Evolutionary conservation across 1,140 invertebrate genomes (phyloP).

Genomic region (Drosophila yakuba): DNA sequence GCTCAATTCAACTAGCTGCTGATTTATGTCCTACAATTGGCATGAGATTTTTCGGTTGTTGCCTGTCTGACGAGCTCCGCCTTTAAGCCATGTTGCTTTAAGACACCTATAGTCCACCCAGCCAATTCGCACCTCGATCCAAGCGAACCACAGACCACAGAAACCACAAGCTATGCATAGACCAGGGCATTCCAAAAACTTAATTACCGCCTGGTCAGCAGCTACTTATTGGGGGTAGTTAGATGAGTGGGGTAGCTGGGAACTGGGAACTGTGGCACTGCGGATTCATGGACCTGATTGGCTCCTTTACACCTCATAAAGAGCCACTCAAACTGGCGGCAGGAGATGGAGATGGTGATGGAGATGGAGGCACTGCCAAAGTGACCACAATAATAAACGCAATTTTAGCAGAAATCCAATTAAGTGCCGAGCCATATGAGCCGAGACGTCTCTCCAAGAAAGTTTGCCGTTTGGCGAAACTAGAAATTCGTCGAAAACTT

Average conservation of each 20-base stretch:
- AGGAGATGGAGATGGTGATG: neutral
- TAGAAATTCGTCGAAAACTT: neutral
- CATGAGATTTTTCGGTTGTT: conserved; percentile 67
- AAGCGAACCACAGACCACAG: conserved; percentile 47
- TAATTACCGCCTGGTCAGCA: conserved; percentile 74
- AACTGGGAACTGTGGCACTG: too few species aligned
- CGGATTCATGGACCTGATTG: conserved; percentile 37
- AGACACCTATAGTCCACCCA: conserved; percentile 5
- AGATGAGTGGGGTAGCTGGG: conserved; percentile 20
- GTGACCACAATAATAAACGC: conserved; percentile 77
- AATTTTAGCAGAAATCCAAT: conserved; percentile 82
- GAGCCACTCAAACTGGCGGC: conserved; percentile 20
- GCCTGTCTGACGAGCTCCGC: conserved; percentile 18
- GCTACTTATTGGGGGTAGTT: conserved; percentile 43
- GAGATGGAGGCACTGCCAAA: conserved; percentile 16
- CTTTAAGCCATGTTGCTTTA: conserved; percentile 58
- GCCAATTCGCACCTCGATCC: conserved; percentile 15
- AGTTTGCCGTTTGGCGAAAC: conserved; percentile 43
- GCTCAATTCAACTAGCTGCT: conserved; percentile 49
- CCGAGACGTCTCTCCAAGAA: conserved; percentile 43
- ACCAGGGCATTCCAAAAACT: conserved; percentile 59
- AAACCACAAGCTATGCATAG: conserved; percentile 55
- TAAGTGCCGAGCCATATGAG: conserved; percentile 69
- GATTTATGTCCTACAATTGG: conserved; percentile 78
- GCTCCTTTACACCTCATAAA: conserved; percentile 80